phyloP scores from a whole-genome alignment of 2,797 vertebrate genomes.

The Melanogrammus aeglefinus region DNA sequence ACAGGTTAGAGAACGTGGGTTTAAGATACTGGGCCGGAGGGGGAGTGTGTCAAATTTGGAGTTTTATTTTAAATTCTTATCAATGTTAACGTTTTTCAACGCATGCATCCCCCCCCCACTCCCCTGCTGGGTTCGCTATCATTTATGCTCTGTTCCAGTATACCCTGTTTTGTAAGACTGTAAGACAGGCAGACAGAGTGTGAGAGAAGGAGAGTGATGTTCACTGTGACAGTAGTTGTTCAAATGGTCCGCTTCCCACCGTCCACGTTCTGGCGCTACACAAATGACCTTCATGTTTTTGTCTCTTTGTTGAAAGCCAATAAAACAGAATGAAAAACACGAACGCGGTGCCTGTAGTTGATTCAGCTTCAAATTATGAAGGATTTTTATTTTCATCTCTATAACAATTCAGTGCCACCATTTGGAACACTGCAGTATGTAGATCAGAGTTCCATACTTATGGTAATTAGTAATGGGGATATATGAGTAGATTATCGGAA shows the following conservation, averaged over 20 bases:
- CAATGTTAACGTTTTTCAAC: slow-evolving; percentile 6
- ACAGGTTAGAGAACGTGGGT: slow-evolving; percentile 17
- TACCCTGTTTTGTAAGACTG: not conserved
- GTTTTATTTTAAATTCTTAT: not conserved
- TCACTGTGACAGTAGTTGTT: slow-evolving; percentile 23
- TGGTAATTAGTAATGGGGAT: no score
- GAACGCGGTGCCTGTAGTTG: not conserved
- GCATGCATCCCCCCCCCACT: slow-evolving; percentile 44
- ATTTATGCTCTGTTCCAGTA: not conserved
- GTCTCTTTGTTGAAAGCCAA: slow-evolving; percentile 67
- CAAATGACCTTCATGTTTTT: slow-evolving; percentile 41
- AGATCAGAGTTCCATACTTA: not conserved
- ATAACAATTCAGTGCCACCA: not conserved
- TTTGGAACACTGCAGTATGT: not conserved
- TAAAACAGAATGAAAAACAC: slow-evolving; percentile 45
- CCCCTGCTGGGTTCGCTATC: slow-evolving; percentile 3
- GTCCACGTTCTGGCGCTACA: slow-evolving; percentile 52
- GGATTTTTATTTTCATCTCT: slow-evolving; percentile 14
- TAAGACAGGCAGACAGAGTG: slow-evolving; percentile 17
- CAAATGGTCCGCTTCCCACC: slow-evolving; percentile 37
- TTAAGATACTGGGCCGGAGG: slow-evolving; percentile 9
- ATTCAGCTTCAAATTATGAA: not conserved
- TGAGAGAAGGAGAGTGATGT: slow-evolving; percentile 19
- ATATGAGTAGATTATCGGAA: no score
- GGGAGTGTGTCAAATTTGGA: not conserved